Percentiles rank a stretch among this genome's conserved stretches.
These are phyloP conservation scores for Chroicocephalus ridibundus DNA, from an alignment of 2,113 vertebrate species.

Conservation along the genomic window DNA sequence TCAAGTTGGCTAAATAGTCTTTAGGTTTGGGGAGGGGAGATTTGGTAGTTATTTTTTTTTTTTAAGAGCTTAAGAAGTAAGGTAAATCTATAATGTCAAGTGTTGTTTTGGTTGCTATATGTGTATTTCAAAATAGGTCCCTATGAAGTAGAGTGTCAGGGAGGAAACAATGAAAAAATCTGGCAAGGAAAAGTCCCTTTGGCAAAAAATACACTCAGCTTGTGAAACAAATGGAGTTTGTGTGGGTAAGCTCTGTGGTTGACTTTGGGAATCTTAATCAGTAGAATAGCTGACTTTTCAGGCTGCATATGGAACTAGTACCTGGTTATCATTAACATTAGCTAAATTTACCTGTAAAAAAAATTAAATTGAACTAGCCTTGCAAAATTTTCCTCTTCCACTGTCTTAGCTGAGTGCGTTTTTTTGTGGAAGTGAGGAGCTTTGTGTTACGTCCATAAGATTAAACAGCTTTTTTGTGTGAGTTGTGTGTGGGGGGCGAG, in stretches of 20 bases:
- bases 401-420: neutral
- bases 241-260: neutral
- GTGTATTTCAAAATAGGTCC: neutral
- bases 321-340: neutral
- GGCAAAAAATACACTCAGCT: neutral
- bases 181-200: neutral
- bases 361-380: neutral
- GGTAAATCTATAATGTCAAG: neutral
- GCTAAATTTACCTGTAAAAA: neutral
- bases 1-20: conserved; percentile 11
- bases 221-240: neutral
- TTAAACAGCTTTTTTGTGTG: neutral
- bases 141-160: neutral
- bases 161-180: neutral
- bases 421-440: neutral
- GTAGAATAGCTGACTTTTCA: neutral
- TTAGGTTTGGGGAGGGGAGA: neutral
- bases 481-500: neutral
- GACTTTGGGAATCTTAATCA: neutral
- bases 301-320: neutral
- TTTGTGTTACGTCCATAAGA: neutral
- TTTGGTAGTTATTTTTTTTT: neutral
- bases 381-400: neutral
- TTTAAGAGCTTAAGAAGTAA: neutral
- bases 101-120: neutral